Evolutionary conservation across 2,888 invertebrate species (phyloP), one percentile per base, ranked within the genome.

Genomic region (Isoperla grammatica): DNA sequence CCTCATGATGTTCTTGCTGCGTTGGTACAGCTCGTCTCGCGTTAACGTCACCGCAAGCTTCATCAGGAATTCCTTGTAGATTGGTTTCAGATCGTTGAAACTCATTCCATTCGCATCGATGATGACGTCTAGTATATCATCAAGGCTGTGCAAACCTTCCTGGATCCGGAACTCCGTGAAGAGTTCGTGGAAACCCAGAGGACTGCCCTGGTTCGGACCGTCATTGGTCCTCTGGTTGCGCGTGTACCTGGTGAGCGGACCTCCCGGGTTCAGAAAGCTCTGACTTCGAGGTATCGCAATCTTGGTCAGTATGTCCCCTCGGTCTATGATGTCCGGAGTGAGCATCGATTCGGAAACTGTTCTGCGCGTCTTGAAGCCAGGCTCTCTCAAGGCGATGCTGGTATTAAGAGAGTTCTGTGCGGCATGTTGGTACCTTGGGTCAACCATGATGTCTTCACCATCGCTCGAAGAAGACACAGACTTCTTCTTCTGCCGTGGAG

Each of bases 41-140:
- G 92, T 93, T 61, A 94, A 75, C 0, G 93, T 93, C 0, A 93
- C 85, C 2, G 93, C 90, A 64, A 94, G 76, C 75, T 93, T 93
- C 39, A 93, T 75, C 50, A 94, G 77, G 71, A 94, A 90, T 75
- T 93, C 93, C 73, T 93, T 91, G 72, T 94, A 93, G 64, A 93
- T 88, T 45, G 93, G 93, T 73, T 92, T 92, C 62, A 94, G 79
- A 70, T 93, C 92, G 76, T 93, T 93, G 74, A 92, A 93, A 58
- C 91, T 91, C 92, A 93, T 93, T 61, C 93, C 93, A 73, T 93
- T 90, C 37, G 91, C 86, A 74, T 92, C 90, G 68, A 94, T 90
- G 71, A 94, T 93, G 70, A 89, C 88, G 69, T 87, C 88, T 54
- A 94, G 79, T 68, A 91, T 91, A 69, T 91, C 91, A 71, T 93